A percentile compares a stretch with the other conserved stretches of the same genome.
phyloP scores from a whole-genome alignment of 2,797 vertebrate species.

The Ispidina picta region DNA sequence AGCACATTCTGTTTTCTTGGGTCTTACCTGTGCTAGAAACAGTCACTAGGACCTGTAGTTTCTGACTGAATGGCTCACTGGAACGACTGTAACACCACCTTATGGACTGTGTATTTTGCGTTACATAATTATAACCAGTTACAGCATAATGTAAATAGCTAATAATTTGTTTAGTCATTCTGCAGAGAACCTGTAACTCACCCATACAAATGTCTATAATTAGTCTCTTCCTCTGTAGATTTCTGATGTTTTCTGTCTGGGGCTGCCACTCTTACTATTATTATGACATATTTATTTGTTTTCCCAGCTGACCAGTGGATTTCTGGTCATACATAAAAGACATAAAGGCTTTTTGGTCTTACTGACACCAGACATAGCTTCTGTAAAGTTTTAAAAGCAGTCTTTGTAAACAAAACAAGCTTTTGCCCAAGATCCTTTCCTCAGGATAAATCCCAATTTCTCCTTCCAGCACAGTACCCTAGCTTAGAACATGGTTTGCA shows the following conservation, averaged over 20 bases:
- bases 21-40: neutral
- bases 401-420: neutral
- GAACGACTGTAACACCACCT: neutral
- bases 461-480: neutral
- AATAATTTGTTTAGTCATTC: neutral
- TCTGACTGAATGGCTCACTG: neutral
- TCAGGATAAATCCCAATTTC: neutral
- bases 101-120: neutral
- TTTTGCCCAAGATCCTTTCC: neutral
- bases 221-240: neutral
- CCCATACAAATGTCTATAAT: neutral
- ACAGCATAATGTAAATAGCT: neutral
- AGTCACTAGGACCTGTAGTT: neutral
- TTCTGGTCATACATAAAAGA: neutral
- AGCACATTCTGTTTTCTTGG: neutral
- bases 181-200: neutral
- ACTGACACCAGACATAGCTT: neutral
- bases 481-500: neutral
- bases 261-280: neutral
- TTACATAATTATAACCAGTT: neutral
- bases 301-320: neutral
- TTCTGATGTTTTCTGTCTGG: neutral
- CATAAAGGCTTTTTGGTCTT: neutral
- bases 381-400: neutral
- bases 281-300: neutral